phyloP scores from a whole-genome alignment of 2,113 vertebrate genomes.

The Arenaria interpres region DNA sequence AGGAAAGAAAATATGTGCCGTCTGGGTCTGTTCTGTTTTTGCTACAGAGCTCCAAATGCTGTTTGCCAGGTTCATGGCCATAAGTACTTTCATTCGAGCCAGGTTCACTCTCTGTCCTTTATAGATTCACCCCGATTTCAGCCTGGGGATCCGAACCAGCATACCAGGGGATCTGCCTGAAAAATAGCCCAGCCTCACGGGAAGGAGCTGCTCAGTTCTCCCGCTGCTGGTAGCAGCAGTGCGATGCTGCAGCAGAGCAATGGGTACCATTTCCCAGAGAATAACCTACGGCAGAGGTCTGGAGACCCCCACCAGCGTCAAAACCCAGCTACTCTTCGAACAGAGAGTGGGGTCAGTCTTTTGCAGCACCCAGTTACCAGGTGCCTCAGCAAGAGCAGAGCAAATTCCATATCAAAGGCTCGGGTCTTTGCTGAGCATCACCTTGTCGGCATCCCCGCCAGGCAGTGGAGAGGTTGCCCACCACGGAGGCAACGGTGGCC shows the following conservation, averaged over 20 bases:
- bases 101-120: neutral
- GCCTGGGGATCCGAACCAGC: neutral
- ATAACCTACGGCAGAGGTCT: neutral
- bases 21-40: slow-evolving; percentile 55
- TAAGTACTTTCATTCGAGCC: neutral
- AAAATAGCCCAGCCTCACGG: neutral
- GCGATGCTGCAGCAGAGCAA: neutral
- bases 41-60: slow-evolving; percentile 43
- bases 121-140: neutral
- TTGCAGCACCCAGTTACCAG: fast-evolving
- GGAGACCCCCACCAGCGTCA: neutral
- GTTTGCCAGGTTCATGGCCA: slow-evolving; percentile 27
- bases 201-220: neutral
- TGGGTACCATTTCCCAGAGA: neutral
- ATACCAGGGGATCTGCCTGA: neutral
- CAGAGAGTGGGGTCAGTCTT: neutral
- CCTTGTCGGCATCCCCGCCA: fast-evolving
- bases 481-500: neutral
- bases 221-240: too few species aligned
- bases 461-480: neutral
- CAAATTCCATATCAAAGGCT: fast-evolving
- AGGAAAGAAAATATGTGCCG: slow-evolving; percentile 60
- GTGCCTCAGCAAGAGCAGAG: neutral
- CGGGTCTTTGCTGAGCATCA: neutral
- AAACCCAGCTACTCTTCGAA: fast-evolving